A percentile compares a stretch with the other conserved stretches of the same genome.
phyloP scores from a whole-genome alignment of 1,140 invertebrate genomes.

The Samia ricini region DNA sequence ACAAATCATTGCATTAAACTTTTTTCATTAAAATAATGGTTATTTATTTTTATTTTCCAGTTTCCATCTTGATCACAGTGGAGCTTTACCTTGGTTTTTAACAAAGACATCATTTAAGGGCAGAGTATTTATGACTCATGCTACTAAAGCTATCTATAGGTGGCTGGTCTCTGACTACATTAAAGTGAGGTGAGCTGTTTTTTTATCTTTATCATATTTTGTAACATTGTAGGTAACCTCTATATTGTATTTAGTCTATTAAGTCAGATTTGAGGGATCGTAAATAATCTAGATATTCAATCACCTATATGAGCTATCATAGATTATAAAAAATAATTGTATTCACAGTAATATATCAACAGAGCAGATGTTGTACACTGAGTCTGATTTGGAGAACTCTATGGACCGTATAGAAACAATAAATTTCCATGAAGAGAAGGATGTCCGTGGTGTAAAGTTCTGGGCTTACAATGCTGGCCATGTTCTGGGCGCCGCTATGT shows the following conservation, averaged over 20 bases:
- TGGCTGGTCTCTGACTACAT: slow-evolving; percentile 99
- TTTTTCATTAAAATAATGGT: no score
- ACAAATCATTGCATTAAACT: no score
- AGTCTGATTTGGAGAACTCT: slow-evolving; percentile 96
- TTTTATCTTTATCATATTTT: not conserved
- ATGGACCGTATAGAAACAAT: slow-evolving; percentile 99
- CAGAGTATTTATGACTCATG: slow-evolving; percentile 99
- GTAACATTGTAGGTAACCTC: not conserved
- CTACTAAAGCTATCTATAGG: slow-evolving; percentile 99
- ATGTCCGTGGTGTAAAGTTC: slow-evolving; percentile 97
- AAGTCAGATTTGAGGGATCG: not conserved
- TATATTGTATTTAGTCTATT: not conserved
- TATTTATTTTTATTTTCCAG: slow-evolving; percentile 71
- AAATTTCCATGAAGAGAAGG: slow-evolving; percentile 99
- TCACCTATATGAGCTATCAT: not conserved
- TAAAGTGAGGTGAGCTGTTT: slow-evolving; percentile 90
- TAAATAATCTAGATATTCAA: not conserved
- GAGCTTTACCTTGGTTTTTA: slow-evolving; percentile 98
- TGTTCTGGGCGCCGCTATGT: slow-evolving; percentile 99
- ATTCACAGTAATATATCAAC: slow-evolving; percentile 97
- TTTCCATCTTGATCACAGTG: slow-evolving; percentile 99
- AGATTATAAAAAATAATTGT: not conserved
- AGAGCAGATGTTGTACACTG: slow-evolving; percentile 98
- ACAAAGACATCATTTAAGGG: slow-evolving; percentile 99
- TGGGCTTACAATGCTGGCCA: slow-evolving; percentile 99